Conservation (phyloP, 1,140 invertebrate species). For the Megathymus violae region DNA sequence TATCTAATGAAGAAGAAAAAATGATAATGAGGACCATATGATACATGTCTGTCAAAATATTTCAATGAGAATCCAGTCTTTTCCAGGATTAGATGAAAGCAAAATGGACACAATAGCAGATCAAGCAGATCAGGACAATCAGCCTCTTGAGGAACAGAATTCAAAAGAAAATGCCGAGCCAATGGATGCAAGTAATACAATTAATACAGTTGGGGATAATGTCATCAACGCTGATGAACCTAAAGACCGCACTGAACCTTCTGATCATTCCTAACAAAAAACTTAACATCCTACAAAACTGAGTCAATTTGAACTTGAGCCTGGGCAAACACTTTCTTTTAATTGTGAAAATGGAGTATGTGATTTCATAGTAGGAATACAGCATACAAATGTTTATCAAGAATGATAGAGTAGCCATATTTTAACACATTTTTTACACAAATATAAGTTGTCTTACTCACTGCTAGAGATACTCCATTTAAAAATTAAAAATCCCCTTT, state of each 20-base stretch:
- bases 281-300: neutral
- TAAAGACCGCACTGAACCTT: slow-evolving; percentile 3
- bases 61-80: neutral
- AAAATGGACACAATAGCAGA: slow-evolving; percentile 55
- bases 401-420: no score
- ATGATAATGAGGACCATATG: no score
- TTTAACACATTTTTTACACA: no score
- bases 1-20: no score
- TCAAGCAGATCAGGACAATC: slow-evolving; percentile 35
- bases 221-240: neutral
- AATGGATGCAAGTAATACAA: slow-evolving; percentile 28
- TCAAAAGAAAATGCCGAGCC: slow-evolving; percentile 13
- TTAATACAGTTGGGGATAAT: neutral
- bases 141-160: slow-evolving; percentile 9
- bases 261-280: slow-evolving; percentile 25
- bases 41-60: no score
- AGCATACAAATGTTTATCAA: no score
- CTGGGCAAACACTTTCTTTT: slow-evolving; percentile 10
- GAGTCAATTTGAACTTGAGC: neutral
- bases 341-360: no score
- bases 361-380: no score
- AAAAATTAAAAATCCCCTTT: no score
- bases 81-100: slow-evolving; percentile 52
- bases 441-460: no score
- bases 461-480: no score